Percentiles rank a stretch among this genome's conserved stretches.
These are phyloP conservation scores for Geotrypetes seraphini DNA, from an alignment of 2,797 vertebrate species.

Conservation along the genomic window DNA sequence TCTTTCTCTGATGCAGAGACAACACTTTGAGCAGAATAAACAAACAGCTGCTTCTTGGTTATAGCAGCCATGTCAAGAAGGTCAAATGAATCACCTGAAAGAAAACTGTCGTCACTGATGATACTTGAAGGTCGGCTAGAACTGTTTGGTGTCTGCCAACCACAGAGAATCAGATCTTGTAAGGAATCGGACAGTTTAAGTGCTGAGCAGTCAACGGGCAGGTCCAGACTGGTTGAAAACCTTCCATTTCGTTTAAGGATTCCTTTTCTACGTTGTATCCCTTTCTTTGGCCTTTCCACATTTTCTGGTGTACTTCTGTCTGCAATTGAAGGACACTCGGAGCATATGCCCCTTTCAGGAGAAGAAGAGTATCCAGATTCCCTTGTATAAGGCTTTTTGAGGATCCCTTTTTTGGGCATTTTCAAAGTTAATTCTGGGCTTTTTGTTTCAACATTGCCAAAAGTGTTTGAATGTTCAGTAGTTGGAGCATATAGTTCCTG, in stretches of 20 bases:
- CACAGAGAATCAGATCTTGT: constrained; percentile 34
- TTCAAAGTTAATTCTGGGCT: constrained; percentile 52
- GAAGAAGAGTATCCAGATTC: constrained; percentile 52
- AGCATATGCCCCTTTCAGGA: constrained; percentile 32
- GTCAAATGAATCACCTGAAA: constrained; percentile 64
- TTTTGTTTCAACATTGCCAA: constrained; percentile 9
- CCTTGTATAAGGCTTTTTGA: constrained; percentile 60
- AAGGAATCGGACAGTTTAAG: constrained; percentile 36
- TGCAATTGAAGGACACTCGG: constrained; percentile 7
- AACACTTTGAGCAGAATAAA: constrained; percentile 16
- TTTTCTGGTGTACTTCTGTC: not conserved
- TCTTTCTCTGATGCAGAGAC: constrained; percentile 45
- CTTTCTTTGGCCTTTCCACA: constrained; percentile 28
- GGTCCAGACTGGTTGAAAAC: constrained; percentile 60
- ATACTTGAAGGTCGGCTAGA: constrained; percentile 59
- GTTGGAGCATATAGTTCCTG: not conserved
- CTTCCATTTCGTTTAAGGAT: constrained; percentile 73
- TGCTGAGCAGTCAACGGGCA: constrained; percentile 27
- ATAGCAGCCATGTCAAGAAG: constrained; percentile 52
- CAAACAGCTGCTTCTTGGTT: constrained; percentile 35
- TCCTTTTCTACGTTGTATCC: constrained; percentile 57
- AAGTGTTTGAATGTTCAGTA: constrained; percentile 14
- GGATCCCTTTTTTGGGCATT: constrained; percentile 72
- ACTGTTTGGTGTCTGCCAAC: constrained; percentile 9
- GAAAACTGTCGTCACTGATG: constrained; percentile 64